Conservation (phyloP, 2,113 vertebrate genomes). For the Sander lucioperca region DNA sequence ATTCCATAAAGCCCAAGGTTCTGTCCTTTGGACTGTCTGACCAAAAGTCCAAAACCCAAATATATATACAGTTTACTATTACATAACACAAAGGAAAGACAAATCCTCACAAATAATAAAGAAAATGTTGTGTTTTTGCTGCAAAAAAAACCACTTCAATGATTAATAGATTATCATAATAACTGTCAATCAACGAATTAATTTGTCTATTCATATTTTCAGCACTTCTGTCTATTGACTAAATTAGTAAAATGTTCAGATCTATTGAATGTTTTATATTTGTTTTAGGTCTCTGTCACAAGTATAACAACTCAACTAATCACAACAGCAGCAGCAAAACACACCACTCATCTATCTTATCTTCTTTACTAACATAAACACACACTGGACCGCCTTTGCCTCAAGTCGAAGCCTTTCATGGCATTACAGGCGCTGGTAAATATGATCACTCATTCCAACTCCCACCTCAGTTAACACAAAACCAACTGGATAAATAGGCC, state of each 20-base stretch:
- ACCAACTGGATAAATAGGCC: slow-evolving; percentile 72
- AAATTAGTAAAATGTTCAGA: not conserved
- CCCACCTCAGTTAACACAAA: slow-evolving; percentile 70
- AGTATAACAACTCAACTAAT: not conserved
- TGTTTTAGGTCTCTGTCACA: not conserved
- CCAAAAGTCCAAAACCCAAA: not conserved
- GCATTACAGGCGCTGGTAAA: slow-evolving; percentile 39
- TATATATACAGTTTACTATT: not conserved
- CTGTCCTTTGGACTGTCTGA: not conserved
- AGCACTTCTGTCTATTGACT: not conserved
- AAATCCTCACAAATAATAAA: not conserved
- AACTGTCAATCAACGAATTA: not conserved
- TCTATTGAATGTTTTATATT: not conserved
- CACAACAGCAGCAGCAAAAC: not conserved
- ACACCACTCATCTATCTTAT: not conserved
- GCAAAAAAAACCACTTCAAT: not conserved
- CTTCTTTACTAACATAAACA: not conserved
- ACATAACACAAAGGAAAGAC: not conserved
- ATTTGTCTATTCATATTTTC: not conserved
- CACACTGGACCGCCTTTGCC: not conserved
- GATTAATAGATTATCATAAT: not conserved
- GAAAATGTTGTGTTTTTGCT: not conserved
- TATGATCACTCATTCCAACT: slow-evolving; percentile 44
- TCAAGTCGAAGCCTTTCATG: slow-evolving; percentile 1
- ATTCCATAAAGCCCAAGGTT: not conserved